Evolutionary conservation across 53 echinoderm and acorn worm genomes (phyloP).

Genomic region (Paracentrotus lividus): DNA sequence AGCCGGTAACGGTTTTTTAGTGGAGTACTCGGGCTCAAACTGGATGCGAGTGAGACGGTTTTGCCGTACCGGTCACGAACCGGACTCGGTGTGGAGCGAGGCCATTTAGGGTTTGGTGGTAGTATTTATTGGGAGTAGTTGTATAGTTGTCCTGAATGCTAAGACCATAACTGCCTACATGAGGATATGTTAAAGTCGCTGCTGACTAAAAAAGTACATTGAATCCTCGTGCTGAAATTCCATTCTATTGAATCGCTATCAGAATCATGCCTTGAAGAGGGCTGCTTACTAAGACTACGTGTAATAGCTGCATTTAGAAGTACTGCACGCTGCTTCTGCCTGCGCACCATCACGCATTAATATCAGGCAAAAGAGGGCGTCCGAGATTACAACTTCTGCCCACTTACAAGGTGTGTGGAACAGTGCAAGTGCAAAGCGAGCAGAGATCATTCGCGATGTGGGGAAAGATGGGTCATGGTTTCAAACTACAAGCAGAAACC

Average conservation of each 20-base stretch:
- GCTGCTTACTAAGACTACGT: background rate
- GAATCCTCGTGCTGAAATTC: no score
- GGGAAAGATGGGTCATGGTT: constrained; percentile 21
- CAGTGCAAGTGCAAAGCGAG: constrained; percentile 51
- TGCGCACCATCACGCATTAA: constrained; percentile 63
- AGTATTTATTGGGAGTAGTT: no score
- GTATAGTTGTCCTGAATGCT: no score
- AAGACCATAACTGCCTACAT: no score
- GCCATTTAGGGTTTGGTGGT: no score
- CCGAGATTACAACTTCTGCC: constrained; percentile 62
- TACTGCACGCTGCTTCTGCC: constrained; percentile 55
- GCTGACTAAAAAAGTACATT: no score
- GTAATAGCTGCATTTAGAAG: constrained; percentile 45
- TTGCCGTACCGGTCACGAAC: no score
- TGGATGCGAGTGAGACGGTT: no score
- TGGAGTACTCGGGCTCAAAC: no score
- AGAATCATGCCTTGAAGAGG: background rate
- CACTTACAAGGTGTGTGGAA: constrained; percentile 64
- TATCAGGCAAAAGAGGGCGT: constrained; percentile 50
- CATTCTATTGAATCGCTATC: background rate
- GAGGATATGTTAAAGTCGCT: no score
- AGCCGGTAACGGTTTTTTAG: no score
- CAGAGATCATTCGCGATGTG: constrained; percentile 47
- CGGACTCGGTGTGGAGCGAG: no score
- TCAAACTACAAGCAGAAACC: constrained; percentile 5